These are phyloP conservation scores for Geococcyx californianus DNA, from an alignment of 2,113 vertebrate species.

Conservation along the genomic window DNA sequence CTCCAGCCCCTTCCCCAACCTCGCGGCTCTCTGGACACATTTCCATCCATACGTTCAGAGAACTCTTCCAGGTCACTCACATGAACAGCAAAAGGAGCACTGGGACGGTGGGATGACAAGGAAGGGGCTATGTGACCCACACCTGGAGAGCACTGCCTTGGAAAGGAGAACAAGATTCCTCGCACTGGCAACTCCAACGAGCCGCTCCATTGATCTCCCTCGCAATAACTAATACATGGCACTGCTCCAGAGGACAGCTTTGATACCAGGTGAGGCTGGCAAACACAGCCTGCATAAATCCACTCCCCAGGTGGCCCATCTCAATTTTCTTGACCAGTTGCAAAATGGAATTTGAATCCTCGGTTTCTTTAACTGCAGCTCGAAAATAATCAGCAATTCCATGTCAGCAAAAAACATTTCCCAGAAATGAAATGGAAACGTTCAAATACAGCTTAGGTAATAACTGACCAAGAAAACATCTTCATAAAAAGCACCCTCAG, in stretches of 20 bases:
- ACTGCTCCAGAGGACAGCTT: background rate
- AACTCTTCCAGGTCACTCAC: background rate
- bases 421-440: background rate
- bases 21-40: too few relatives aligned
- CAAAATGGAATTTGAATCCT: background rate
- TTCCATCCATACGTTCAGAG: accelerated
- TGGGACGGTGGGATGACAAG: background rate
- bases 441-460: background rate
- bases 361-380: background rate
- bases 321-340: background rate
- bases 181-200: accelerated
- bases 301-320: background rate
- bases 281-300: background rate
- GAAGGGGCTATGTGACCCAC: background rate
- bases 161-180: accelerated
- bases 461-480: background rate
- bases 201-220: too few relatives aligned
- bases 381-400: background rate
- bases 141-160: background rate
- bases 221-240: accelerated
- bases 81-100: background rate
- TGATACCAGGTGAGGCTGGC: background rate
- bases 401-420: background rate
- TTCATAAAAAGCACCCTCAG: background rate
- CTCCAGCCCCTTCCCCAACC: too few relatives aligned